Conservation (phyloP, 2,113 vertebrate species). For the Herpetotheres cachinnans region DNA sequence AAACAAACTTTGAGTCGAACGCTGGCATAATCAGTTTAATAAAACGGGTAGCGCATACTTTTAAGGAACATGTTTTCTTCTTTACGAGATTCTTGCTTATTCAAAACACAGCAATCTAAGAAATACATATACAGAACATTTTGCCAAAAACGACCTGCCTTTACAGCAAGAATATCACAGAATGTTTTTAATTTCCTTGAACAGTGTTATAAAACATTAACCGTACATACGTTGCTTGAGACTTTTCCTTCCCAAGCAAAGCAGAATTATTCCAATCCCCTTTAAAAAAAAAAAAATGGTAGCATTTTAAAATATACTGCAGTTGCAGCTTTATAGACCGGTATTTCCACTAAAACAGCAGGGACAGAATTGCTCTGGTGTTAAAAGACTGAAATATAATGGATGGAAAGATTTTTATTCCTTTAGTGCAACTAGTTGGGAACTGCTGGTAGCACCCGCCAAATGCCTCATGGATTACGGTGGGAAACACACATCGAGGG, state of each 20-base stretch:
- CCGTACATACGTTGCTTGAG: slow-evolving; percentile 22
- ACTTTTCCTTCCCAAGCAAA: slow-evolving; percentile 68
- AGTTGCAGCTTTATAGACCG: slow-evolving; percentile 51
- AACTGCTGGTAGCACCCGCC: slow-evolving; percentile 34
- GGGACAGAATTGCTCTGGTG: slow-evolving; percentile 56
- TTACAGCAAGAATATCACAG: slow-evolving; percentile 54
- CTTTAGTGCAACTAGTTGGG: slow-evolving; percentile 21
- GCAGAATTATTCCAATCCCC: slow-evolving; percentile 54
- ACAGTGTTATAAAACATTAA: slow-evolving; percentile 69
- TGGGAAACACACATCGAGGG: slow-evolving; percentile 23
- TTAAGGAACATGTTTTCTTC: slow-evolving; percentile 52
- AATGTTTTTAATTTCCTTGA: slow-evolving; percentile 74
- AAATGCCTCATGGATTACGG: neutral
- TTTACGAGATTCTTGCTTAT: slow-evolving; percentile 71
- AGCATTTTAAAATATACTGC: slow-evolving; percentile 55
- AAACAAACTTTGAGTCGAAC: slow-evolving; percentile 37
- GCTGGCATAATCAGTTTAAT: slow-evolving; percentile 59
- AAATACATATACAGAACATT: slow-evolving; percentile 54
- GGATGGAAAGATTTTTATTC: slow-evolving; percentile 61
- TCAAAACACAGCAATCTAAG: slow-evolving; percentile 64
- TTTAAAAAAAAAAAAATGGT: neutral
- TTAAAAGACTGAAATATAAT: slow-evolving; percentile 60
- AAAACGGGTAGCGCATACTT: slow-evolving; percentile 50
- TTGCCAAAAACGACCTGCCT: slow-evolving; percentile 39
- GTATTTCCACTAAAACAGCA: slow-evolving; percentile 68